Base-by-base conservation (phyloP, 2,888 invertebrate species). In the Bembecia ichneumoniformis region DNA sequence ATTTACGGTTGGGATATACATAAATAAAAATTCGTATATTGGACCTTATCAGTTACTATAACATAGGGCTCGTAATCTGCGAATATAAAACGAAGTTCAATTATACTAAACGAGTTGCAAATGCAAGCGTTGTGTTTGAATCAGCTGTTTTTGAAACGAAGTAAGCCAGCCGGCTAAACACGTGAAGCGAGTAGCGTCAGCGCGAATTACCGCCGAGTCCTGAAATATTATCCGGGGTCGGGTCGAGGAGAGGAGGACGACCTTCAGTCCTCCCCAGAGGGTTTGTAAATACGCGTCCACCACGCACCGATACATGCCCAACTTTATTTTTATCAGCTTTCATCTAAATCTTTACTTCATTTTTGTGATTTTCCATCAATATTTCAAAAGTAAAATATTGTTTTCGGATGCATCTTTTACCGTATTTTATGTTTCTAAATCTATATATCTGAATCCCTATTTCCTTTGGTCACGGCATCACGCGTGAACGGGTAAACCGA, bases 21-120 rank as follows among this genome's bases (percentile, higher is more conserved):
- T 17, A 13, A 46, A 46, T 16, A 46, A 46, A 46, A 46, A 15
- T 44, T 46, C 57, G 57, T 60, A 54, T 54, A 59, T 77, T 73
- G 73, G 71, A 66, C 69, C 71, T 57, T 58, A 53, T 2, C 28
- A 28, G 28, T 28, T 28, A 28, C 28, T 28, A 5, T 28, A 7
- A 28, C 20, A 28, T 28, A 28, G 28, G 28, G 28, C 20, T 28
- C 28, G 28, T 28, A 28, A 28, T 28, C 28, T 28, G 28, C 9
- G 28, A 28, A 28, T 28, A 9, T 28, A 28, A 28, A 28, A 28
- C 28, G 9, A 7, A 28, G 20, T 28, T 28, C 20, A 3, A 28
- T 28, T 28, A 7, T 28, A 28, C 7, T 1, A 28, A 28, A 28
- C 20, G 20, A 28, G 20, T 28, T 28, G 20, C 20, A 28, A 28